Conservation (phyloP, 92 coral and sea anemone genomes). For the Parazoanthus darwini region DNA sequence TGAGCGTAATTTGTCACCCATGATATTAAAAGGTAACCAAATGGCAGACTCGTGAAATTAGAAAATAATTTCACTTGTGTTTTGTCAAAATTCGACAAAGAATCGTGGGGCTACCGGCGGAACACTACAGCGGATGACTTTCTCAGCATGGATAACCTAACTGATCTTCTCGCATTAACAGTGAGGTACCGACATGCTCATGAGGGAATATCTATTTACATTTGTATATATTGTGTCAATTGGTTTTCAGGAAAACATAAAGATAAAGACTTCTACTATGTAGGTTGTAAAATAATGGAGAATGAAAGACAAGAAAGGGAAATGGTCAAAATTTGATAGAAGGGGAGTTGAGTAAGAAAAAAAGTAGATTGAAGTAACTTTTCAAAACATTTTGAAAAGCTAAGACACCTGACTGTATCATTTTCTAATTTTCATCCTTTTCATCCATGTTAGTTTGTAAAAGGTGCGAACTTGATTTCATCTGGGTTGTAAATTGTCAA, state of each 20-base stretch:
- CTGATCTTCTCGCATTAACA: conserved; percentile 64
- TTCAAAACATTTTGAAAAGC: too few relatives aligned
- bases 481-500: not conserved
- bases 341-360: not conserved
- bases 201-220: not conserved
- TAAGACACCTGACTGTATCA: too few relatives aligned
- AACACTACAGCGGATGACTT: conserved; percentile 59
- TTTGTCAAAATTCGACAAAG: too few relatives aligned
- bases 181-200: conserved; percentile 53
- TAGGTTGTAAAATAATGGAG: not conserved
- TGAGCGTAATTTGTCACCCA: too few relatives aligned
- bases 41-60: too few relatives aligned
- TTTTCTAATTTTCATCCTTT: too few relatives aligned
- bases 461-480: too few relatives aligned
- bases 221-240: not conserved
- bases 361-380: too few relatives aligned
- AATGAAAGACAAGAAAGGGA: not conserved
- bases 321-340: not conserved
- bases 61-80: too few relatives aligned
- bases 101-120: conserved; percentile 2
- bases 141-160: conserved; percentile 57
- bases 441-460: too few relatives aligned
- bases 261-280: not conserved
- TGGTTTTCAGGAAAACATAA: not conserved
- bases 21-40: too few relatives aligned